Percentiles rank a stretch among this genome's conserved stretches.
Conservation (phyloP, 2,888 invertebrate genomes). For the Serripes groenlandicus region DNA sequence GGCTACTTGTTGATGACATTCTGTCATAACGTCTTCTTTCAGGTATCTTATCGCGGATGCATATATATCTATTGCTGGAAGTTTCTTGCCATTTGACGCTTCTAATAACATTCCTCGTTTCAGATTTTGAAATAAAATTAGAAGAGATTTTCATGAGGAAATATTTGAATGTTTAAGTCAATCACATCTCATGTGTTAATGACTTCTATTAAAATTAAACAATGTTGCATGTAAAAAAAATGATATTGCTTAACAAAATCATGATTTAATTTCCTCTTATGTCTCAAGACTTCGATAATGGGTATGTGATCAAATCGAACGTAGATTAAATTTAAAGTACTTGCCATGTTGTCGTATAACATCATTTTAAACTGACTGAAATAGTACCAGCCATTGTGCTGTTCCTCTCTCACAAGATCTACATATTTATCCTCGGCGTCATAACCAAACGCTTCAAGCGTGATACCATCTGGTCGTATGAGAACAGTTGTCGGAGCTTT, state of each 20-base stretch:
- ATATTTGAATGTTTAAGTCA: too few relatives aligned
- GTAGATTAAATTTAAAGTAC: too few relatives aligned
- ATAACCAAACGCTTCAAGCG: conserved; percentile 1
- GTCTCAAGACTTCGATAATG: too few relatives aligned
- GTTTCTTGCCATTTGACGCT: background rate
- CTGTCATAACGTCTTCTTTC: background rate
- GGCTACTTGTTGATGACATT: background rate
- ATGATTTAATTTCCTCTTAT: too few relatives aligned
- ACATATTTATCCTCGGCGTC: conserved; percentile 34
- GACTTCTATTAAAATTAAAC: too few relatives aligned
- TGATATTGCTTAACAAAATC: too few relatives aligned
- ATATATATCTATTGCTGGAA: background rate
- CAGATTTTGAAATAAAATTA: background rate
- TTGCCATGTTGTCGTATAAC: too few relatives aligned
- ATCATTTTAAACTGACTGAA: conserved; percentile 36
- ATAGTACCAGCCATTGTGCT: conserved; percentile 3
- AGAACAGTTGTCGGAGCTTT: conserved; percentile 32
- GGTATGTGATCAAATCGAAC: too few relatives aligned
- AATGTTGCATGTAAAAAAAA: too few relatives aligned
- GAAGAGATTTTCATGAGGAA: too few relatives aligned
- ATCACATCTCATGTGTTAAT: too few relatives aligned
- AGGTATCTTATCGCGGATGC: background rate
- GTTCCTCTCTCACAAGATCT: background rate
- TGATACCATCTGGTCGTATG: background rate
- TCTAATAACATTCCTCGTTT: background rate